These are phyloP conservation scores for Drosophila borealis DNA, from an alignment of 2,888 invertebrate species.

Conservation along the genomic window DNA sequence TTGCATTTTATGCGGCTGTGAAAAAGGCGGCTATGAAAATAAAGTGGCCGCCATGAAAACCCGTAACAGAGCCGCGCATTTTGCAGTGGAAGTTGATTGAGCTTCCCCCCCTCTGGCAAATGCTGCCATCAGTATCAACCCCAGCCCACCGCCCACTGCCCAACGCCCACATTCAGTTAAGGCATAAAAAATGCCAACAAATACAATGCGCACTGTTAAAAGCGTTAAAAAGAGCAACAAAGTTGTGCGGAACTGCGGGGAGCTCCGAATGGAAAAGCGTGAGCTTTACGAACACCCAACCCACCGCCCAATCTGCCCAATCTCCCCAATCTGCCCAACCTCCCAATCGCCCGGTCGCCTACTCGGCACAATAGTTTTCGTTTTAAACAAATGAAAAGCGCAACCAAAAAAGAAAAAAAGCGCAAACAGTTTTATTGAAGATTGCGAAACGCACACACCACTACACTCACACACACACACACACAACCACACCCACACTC, in stretches of 20 bases:
- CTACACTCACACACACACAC: conserved; percentile 5
- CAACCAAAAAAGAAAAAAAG: conserved; percentile 57
- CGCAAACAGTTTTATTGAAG: conserved; percentile 79
- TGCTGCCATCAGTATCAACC: not conserved
- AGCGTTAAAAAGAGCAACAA: conserved; percentile 78
- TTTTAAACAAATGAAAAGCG: conserved; percentile 80
- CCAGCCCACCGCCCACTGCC: not conserved
- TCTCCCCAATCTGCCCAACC: not conserved
- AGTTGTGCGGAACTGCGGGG: conserved; percentile 55
- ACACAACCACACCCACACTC: not conserved
- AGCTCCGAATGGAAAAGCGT: conserved; percentile 11
- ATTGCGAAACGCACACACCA: conserved; percentile 62
- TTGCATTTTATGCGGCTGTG: conserved; percentile 80
- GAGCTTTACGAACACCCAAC: not conserved
- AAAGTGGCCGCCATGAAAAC: conserved; percentile 70
- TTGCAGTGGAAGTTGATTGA: conserved; percentile 44
- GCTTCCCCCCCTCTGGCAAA: not conserved
- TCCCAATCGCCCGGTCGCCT: not conserved
- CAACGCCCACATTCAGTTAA: conserved; percentile 28
- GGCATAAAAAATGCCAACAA: conserved; percentile 74
- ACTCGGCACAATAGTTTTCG: conserved; percentile 72
- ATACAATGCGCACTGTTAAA: conserved; percentile 75
- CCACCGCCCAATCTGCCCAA: not conserved
- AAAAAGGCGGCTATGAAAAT: conserved; percentile 80
- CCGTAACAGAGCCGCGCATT: conserved; percentile 38